Evolutionary conservation across 2,888 invertebrate genomes (phyloP).

Genomic region (Gibbula magus): DNA sequence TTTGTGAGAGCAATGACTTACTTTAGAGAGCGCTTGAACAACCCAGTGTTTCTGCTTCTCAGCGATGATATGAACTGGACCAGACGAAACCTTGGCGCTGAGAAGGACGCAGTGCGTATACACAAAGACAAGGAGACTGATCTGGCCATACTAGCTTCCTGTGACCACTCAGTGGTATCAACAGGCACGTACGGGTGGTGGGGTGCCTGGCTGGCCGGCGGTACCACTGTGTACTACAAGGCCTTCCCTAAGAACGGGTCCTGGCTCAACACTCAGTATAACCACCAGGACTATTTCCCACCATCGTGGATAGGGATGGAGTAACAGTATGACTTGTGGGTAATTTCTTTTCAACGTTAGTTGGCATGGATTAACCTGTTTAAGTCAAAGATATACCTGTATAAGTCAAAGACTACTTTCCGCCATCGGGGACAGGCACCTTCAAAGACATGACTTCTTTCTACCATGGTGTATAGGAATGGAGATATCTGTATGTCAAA

Average conservation of each 20-base stretch:
- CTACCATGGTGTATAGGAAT: too few relatives aligned
- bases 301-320: slow-evolving; percentile 49
- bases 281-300: slow-evolving; percentile 50
- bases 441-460: too few relatives aligned
- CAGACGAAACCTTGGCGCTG: neutral
- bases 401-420: too few relatives aligned
- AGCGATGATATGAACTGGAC: slow-evolving; percentile 53
- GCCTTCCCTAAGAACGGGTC: slow-evolving; percentile 42
- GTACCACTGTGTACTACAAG: slow-evolving; percentile 54
- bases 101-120: slow-evolving; percentile 31
- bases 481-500: too few relatives aligned
- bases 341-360: too few relatives aligned
- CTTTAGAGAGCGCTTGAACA: slow-evolving; percentile 39
- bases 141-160: slow-evolving; percentile 48
- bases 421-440: too few relatives aligned
- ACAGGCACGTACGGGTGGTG: slow-evolving; percentile 70
- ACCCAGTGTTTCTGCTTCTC: slow-evolving; percentile 47
- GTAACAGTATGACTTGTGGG: too few relatives aligned
- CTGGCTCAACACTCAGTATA: slow-evolving; percentile 45
- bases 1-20: slow-evolving; percentile 46
- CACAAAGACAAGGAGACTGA: slow-evolving; percentile 38
- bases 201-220: slow-evolving; percentile 67
- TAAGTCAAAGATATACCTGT: too few relatives aligned
- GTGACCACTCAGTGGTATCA: slow-evolving; percentile 75
- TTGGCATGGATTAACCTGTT: too few relatives aligned